Conservation (phyloP, 1,140 invertebrate genomes). For the Spodoptera frugiperda region DNA sequence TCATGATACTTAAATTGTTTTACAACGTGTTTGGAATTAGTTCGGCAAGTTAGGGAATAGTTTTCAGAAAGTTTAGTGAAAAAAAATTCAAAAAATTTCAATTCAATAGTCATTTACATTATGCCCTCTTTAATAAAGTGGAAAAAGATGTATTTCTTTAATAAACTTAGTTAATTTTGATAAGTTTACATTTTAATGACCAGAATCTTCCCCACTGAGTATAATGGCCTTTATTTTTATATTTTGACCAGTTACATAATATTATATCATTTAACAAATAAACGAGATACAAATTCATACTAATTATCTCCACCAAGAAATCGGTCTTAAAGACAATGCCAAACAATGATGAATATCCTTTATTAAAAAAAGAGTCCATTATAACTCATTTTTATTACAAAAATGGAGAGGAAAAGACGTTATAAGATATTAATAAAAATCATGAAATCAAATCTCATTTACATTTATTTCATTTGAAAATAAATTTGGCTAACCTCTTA, state of each 20-base stretch:
- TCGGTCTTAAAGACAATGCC: too few species aligned
- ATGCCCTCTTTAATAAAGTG: too few species aligned
- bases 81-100: too few species aligned
- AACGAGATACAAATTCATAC: too few species aligned
- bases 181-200: too few species aligned
- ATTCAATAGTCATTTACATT: not conserved
- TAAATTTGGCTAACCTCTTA: conserved; percentile 1
- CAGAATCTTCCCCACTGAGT: too few species aligned
- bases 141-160: too few species aligned
- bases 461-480: conserved; percentile 44
- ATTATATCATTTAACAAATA: too few species aligned
- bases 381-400: not conserved
- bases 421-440: conserved; percentile 39
- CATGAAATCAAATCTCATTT: conserved; percentile 34
- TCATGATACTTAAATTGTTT: conserved; percentile 17
- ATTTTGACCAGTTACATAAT: too few species aligned
- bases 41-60: not conserved
- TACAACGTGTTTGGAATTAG: not conserved
- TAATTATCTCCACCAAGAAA: too few species aligned
- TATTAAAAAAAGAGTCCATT: conserved; percentile 2
- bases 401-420: conserved; percentile 16
- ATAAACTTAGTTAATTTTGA: too few species aligned
- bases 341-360: not conserved
- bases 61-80: not conserved
- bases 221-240: too few species aligned